Conservation (phyloP, 2,888 invertebrate species). For the Cheilosia urbana region DNA sequence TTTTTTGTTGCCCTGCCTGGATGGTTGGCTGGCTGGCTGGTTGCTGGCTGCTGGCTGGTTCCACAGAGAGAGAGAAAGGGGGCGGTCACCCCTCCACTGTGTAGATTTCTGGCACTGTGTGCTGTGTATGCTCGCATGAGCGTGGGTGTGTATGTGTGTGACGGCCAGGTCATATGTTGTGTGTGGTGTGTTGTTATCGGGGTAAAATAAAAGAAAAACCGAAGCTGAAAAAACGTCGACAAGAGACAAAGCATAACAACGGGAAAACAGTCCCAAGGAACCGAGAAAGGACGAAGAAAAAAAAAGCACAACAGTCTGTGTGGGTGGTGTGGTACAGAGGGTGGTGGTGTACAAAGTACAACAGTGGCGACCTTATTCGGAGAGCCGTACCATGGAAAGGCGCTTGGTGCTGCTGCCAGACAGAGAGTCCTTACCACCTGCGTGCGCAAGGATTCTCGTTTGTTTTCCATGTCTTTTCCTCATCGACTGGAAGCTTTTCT, state of each 20-base stretch:
- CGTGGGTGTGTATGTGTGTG: conserved; percentile 45
- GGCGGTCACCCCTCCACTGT: conserved; percentile 77
- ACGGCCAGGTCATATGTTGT: conserved; percentile 73
- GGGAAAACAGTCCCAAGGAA: conserved; percentile 62
- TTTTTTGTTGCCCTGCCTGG: conserved; percentile 69
- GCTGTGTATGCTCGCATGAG: conserved; percentile 17
- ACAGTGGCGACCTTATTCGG: conserved; percentile 20
- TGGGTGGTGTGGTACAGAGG: conserved; percentile 19
- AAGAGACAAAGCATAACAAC: conserved; percentile 65
- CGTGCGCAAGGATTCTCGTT: conserved; percentile 63
- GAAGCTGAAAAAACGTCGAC: conserved; percentile 45
- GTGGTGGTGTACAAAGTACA: conserved; percentile 5
- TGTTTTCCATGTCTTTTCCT: conserved; percentile 57
- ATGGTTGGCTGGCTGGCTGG: conserved; percentile 56
- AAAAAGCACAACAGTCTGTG: conserved; percentile 45
- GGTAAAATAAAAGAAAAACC: conserved; percentile 35
- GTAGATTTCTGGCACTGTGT: conserved; percentile 58
- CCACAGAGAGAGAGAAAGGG: conserved; percentile 76
- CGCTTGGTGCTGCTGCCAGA: conserved; percentile 45
- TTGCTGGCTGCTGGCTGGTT: conserved; percentile 68
- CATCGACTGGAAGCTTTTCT: conserved; percentile 69
- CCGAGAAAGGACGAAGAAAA: conserved; percentile 50
- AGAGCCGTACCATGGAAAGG: conserved; percentile 10
- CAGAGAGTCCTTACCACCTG: conserved; percentile 47
- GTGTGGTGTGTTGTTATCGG: conserved; percentile 67